A percentile compares a stretch with the other conserved stretches of the same genome.
phyloP scores from a whole-genome alignment of 2,888 invertebrate genomes.

The Isoperla grammatica region DNA sequence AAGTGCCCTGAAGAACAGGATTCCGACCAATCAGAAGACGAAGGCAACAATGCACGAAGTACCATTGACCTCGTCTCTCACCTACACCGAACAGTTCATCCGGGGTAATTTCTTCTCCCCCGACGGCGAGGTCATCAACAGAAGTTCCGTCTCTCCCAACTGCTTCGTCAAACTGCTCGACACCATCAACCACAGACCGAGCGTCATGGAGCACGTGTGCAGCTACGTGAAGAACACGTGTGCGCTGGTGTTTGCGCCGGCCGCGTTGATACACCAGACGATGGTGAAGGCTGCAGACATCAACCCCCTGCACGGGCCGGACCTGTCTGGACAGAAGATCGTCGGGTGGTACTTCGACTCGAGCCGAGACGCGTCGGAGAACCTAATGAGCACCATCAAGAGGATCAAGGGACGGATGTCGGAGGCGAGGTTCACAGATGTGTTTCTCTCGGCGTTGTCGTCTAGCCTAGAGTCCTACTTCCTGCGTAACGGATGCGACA shows the following conservation, averaged over 20 bases:
- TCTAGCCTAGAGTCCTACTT: slow-evolving; percentile 46
- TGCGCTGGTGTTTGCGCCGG: slow-evolving; percentile 21
- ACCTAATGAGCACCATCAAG: slow-evolving; percentile 42
- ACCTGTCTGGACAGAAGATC: slow-evolving; percentile 45
- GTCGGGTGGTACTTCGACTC: slow-evolving; percentile 42
- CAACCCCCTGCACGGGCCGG: slow-evolving; percentile 46
- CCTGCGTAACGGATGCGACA: slow-evolving; percentile 31
- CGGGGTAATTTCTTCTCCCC: too few relatives aligned
- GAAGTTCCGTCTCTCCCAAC: background rate
- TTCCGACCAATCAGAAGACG: too few relatives aligned
- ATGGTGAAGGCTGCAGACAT: slow-evolving; percentile 21
- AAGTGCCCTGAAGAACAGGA: too few relatives aligned
- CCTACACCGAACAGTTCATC: too few relatives aligned
- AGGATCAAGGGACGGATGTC: slow-evolving; percentile 40
- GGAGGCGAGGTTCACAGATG: slow-evolving; percentile 45
- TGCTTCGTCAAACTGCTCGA: background rate
- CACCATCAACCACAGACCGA: background rate
- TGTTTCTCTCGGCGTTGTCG: slow-evolving; percentile 48
- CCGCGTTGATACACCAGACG: slow-evolving; percentile 37
- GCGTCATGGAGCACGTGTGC: background rate
- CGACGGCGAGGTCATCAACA: too few relatives aligned
- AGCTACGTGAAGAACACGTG: background rate
- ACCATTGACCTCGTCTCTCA: too few relatives aligned
- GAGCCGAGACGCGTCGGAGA: slow-evolving; percentile 40
- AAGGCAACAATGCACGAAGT: too few relatives aligned